phyloP scores from a whole-genome alignment of 2,797 vertebrate genomes.

The Molossus alvarezi region DNA sequence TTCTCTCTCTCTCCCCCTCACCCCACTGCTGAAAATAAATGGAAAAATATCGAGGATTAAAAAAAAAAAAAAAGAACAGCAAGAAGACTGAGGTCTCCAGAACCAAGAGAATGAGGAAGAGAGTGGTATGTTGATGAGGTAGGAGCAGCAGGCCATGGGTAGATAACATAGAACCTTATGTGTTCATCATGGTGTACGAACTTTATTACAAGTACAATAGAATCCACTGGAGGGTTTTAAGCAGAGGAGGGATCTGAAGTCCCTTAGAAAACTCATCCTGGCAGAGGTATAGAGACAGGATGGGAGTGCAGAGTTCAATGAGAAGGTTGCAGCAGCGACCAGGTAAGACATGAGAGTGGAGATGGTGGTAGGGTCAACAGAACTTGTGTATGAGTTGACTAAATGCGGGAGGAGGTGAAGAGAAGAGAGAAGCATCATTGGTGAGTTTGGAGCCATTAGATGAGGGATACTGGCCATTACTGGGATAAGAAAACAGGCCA shows the following conservation, averaged over 20 bases:
- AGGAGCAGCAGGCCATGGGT: background rate
- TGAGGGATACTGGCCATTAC: background rate
- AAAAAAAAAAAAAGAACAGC: background rate
- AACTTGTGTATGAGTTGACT: rapidly evolving
- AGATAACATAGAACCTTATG: background rate
- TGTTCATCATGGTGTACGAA: rapidly evolving
- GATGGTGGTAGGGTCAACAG: background rate
- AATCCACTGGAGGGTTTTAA: conserved; percentile 76
- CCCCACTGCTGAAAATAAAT: too few relatives aligned
- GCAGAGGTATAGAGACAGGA: background rate
- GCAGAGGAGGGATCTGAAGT: conserved; percentile 31
- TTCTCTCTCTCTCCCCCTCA: too few relatives aligned
- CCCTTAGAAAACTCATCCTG: background rate
- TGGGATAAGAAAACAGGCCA: background rate
- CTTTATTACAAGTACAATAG: conserved; percentile 60
- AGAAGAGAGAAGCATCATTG: background rate
- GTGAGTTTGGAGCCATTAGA: background rate
- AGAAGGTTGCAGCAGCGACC: background rate
- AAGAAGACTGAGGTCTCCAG: background rate
- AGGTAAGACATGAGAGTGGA: background rate
- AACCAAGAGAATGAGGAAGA: background rate
- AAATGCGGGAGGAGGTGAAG: background rate
- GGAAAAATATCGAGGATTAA: too few relatives aligned
- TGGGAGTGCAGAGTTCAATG: background rate
- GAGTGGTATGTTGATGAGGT: background rate